Base-by-base conservation (phyloP, 2,797 vertebrate species). In the Enoplosus armatus region DNA sequence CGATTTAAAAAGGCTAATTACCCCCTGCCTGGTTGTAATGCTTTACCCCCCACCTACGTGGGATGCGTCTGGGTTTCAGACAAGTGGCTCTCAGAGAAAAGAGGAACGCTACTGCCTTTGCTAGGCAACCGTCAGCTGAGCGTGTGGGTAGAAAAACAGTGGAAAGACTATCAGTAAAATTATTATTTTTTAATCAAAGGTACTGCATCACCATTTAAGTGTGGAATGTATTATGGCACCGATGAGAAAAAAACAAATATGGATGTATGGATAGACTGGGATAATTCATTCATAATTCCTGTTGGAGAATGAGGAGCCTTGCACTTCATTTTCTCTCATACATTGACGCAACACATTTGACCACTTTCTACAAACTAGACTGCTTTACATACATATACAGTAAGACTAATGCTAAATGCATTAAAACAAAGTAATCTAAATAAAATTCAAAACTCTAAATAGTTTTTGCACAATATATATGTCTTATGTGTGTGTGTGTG, bases 11-110 rank as follows among this genome's bases (percentile, higher is more conserved):
- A 41, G 27, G 15, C 26, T 69, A 84, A 89, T 82, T 61, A 86
- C 61, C 72, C 80, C 83, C 77, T 33, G 56, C 43, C 62, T 77
- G 63, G 47, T 60, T 22, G 73, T 81, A 65, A 79, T 75, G 58
- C 61, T 72, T 63, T 61, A 56, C 31, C 67, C 72, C 83, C 78
- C 75, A 11, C 80, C 62, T 72, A 64, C 72, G 82, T 60, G 68
- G 66, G 85, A 80, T 59, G 84, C 48, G 80, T 86, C 84, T 80
- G 83, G 53, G 85, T 63, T 77, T 68, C 89, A 82, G 68, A 90
- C 89, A 92, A 94, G 93, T 89, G 91, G 79, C 89, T 90, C 90
- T 90, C 79, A 72, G 66, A 74, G 61, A 14, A 26, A 48, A 61
- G 72, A 77, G 58, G 69, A 63, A 93, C 85, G 90, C 91, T 73